A percentile compares a stretch with the other conserved stretches of the same genome.
phyloP scores from a whole-genome alignment of 2,113 vertebrate genomes.

The Amblyopsis rosae region DNA sequence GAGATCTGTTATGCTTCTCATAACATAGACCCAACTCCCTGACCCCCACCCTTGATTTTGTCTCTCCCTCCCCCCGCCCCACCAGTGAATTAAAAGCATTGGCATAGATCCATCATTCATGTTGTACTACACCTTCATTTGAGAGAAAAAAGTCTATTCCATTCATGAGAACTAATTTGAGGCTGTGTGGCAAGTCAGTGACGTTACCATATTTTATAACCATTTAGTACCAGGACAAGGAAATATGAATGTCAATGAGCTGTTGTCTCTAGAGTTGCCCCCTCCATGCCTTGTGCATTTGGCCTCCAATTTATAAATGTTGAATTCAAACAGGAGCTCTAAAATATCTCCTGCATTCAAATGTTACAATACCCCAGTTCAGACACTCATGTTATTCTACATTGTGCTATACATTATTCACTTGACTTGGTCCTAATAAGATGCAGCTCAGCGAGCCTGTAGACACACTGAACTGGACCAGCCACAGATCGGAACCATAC shows the following conservation, averaged over 20 bases:
- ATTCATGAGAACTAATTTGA: conserved; percentile 20
- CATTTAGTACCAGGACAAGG: conserved; percentile 47
- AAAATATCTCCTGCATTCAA: no score
- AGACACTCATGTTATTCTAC: conserved; percentile 28
- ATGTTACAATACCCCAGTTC: no score
- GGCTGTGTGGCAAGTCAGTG: conserved; percentile 23
- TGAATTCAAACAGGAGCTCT: no score
- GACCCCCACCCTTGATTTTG: background rate
- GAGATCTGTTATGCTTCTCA: conserved; percentile 35
- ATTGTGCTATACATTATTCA: conserved; percentile 53
- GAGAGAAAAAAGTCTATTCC: background rate
- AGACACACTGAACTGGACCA: conserved; percentile 43
- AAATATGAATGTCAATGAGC: conserved; percentile 48
- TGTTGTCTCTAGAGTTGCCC: conserved; percentile 16
- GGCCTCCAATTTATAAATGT: conserved; percentile 14
- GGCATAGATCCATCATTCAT: conserved; percentile 24
- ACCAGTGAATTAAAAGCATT: conserved; percentile 38
- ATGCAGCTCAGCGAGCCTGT: conserved; percentile 42
- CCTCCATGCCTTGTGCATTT: conserved; percentile 34
- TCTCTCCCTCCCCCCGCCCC: conserved; percentile 21
- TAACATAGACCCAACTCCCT: background rate
- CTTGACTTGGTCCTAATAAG: conserved; percentile 47
- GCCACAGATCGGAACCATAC: conserved; percentile 57
- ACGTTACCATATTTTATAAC: conserved; percentile 34
- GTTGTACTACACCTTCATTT: conserved; percentile 33